Evolutionary conservation across 2,888 invertebrate species (phyloP).

Genomic region (Rhynchonema sp.): DNA sequence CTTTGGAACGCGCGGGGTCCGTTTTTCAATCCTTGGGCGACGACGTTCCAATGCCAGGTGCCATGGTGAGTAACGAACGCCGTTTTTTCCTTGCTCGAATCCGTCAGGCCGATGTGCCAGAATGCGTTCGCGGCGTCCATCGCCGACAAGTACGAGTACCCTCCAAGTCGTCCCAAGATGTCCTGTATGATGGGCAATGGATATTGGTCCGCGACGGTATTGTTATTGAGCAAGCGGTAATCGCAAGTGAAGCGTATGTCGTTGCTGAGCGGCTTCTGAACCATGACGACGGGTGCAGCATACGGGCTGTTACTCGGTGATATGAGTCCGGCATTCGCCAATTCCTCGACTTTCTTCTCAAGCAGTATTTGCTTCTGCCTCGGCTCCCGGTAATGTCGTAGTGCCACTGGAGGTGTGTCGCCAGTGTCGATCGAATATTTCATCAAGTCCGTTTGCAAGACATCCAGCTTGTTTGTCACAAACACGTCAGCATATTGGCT

Average conservation of each 20-base stretch:
- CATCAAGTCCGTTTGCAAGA: background rate
- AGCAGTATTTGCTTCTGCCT: background rate
- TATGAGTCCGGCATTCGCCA: slow-evolving; percentile 7
- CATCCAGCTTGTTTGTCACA: background rate
- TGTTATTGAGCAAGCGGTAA: slow-evolving; percentile 15
- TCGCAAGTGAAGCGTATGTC: slow-evolving; percentile 17
- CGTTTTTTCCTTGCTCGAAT: slow-evolving; percentile 11
- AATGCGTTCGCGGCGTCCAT: slow-evolving; percentile 13
- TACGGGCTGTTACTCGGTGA: slow-evolving; percentile 22
- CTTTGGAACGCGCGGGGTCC: slow-evolving; percentile 15
- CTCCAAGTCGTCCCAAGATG: slow-evolving; percentile 7
- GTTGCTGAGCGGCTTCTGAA: slow-evolving; percentile 23
- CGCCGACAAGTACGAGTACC: slow-evolving; percentile 7
- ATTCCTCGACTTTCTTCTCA: background rate
- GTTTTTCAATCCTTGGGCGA: slow-evolving; percentile 18
- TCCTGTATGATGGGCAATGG: slow-evolving; percentile 11
- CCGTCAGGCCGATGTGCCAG: slow-evolving; percentile 12
- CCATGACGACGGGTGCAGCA: slow-evolving; percentile 25
- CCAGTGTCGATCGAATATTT: background rate
- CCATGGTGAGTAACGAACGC: slow-evolving; percentile 14
- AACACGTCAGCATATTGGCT: background rate
- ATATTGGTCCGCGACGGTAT: slow-evolving; percentile 11
- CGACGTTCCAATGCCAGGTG: slow-evolving; percentile 15
- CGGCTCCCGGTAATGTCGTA: background rate
- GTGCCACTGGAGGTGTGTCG: background rate